Base-by-base conservation (phyloP, 92 coral and sea anemone genomes). In the Heliopora coerulea region DNA sequence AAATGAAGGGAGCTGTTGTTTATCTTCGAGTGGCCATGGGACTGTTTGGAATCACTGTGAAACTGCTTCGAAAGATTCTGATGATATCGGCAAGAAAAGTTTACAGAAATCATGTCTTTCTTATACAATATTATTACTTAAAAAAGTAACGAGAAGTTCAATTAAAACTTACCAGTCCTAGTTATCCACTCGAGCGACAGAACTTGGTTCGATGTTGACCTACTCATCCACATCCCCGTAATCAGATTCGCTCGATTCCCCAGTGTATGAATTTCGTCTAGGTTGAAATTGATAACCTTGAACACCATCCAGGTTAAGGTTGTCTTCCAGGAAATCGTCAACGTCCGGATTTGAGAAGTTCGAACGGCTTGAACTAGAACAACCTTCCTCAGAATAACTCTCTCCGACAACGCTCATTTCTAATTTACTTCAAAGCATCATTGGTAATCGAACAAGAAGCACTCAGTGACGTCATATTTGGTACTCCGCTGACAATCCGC, bases 241-340 rank as follows among this genome's bases (percentile, higher is more conserved):
- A 10, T 25, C 3, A 32, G 39, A 14, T 27, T 18, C 65, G n/a
- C n/a, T 32, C 7, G 39, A 59, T 59, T 59, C 39, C 21, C 37
- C 27, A 28, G 8, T 19, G 35, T 30, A 14, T 18, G 3, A 14
- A 0, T 59, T 19, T 8, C 37, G 35, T 18, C 2, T 59, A 10
- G 65, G 65, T 19, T 59, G 27, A 26, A 59, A 59, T 28, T 59
- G 35, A 3, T 59, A 59, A 30, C 65, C 65, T 35, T 18, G 2
- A 10, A 59, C 27, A 21, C 27, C 58, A 4, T 28, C 0, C 0
- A 6, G 0, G 21, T 59, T 10, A 10, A 19, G 11, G 11, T 0
- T 20, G 27, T 30, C 27, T 1, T 7, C 35, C 12, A 18, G 1
- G 27, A 20, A 59, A 20, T 59, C 35, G 39, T 59, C 65, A 21